phyloP scores from a whole-genome alignment of 2,888 invertebrate species.

The Thysanoteuthis rhombus region DNA sequence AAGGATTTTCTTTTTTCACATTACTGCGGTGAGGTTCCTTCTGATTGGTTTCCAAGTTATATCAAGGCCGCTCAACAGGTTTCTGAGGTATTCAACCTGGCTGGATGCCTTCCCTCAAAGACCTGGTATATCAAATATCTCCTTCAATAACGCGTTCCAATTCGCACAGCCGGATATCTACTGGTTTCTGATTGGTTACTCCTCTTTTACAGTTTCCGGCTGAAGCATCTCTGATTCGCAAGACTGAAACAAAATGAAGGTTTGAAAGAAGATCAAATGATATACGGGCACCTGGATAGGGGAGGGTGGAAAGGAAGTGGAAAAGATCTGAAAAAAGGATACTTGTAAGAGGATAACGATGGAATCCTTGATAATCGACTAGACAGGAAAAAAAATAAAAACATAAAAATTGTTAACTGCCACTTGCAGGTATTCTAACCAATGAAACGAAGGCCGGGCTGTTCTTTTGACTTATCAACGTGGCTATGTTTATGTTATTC shows the following conservation, averaged over 20 bases:
- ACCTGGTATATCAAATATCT: neutral
- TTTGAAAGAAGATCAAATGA: neutral
- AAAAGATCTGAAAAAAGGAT: neutral
- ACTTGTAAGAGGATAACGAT: neutral
- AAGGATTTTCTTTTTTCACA: no score
- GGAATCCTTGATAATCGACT: neutral
- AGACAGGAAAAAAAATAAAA: neutral
- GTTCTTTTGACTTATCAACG: neutral
- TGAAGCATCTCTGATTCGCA: neutral
- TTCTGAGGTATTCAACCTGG: no score
- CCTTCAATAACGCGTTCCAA: neutral
- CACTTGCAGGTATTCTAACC: neutral
- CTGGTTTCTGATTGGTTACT: neutral
- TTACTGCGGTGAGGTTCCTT: no score
- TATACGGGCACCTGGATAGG: neutral
- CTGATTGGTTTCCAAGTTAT: no score
- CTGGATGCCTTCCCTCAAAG: no score
- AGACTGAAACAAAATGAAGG: neutral
- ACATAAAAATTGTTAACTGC: neutral
- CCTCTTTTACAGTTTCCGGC: neutral
- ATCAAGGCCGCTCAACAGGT: no score
- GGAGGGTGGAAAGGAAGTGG: neutral
- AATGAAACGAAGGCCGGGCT: neutral
- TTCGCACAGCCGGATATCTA: neutral
- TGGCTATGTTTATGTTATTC: neutral